Percentiles rank a stretch among this genome's conserved stretches.
These are phyloP conservation scores for Pelusios castaneus DNA, from an alignment of 2,113 vertebrate genomes.

Conservation along the genomic window DNA sequence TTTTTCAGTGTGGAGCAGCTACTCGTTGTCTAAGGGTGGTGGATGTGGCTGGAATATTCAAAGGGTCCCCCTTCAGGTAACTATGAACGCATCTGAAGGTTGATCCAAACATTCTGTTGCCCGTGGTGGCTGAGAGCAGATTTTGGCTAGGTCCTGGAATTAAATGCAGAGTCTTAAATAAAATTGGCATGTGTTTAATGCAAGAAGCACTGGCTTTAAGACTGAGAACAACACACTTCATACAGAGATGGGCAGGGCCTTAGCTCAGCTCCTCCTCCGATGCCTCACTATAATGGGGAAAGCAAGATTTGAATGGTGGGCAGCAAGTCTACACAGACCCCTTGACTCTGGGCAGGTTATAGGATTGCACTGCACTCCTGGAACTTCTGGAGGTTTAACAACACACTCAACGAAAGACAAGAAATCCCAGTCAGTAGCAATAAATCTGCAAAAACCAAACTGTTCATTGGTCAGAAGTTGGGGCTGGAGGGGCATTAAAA, in stretches of 20 bases:
- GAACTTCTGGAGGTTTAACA: neutral
- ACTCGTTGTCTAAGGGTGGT: neutral
- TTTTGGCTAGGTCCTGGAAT: neutral
- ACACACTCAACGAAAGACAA: neutral
- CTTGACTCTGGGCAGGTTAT: neutral
- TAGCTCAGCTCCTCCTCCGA: neutral
- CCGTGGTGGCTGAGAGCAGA: neutral
- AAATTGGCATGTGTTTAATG: neutral
- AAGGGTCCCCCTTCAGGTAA: neutral
- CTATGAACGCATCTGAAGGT: neutral
- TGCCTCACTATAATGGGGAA: neutral
- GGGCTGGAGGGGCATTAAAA: neutral
- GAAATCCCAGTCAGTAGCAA: neutral
- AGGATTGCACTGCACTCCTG: neutral
- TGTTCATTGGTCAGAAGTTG: neutral
- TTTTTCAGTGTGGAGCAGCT: neutral
- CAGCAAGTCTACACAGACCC: neutral
- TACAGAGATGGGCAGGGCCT: neutral
- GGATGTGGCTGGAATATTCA: neutral
- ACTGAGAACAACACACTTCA: neutral
- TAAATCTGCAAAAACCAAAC: neutral
- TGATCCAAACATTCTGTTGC: neutral
- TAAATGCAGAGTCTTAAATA: neutral
- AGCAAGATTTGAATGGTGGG: neutral
- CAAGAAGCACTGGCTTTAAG: neutral